Percentiles rank a stretch among this genome's conserved stretches.
Conservation (phyloP, 1,140 invertebrate genomes). For the Drosophila kikkawai region DNA sequence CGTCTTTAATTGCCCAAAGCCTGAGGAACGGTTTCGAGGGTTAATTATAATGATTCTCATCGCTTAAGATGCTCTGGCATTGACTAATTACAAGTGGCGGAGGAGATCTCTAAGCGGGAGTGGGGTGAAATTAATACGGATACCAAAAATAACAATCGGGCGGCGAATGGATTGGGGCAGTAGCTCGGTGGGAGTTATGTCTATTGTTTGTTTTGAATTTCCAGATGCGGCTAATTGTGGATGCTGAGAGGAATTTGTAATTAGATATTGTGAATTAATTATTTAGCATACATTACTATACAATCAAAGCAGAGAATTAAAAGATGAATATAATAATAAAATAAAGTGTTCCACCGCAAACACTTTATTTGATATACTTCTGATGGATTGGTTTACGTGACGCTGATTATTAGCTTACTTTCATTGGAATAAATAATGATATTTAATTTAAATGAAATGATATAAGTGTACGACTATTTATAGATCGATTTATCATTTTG, state of each 20-base stretch:
- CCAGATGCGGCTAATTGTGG: constrained; percentile 29
- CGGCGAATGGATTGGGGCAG: background rate
- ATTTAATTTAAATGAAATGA: background rate
- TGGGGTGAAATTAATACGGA: constrained; percentile 22
- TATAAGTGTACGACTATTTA: background rate
- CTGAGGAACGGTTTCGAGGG: constrained; percentile 61
- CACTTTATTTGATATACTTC: background rate
- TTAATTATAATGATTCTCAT: constrained; percentile 71
- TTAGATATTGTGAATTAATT: constrained; percentile 22
- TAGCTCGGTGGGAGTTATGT: constrained; percentile 10
- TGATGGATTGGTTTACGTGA: constrained; percentile 4
- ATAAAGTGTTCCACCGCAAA: background rate
- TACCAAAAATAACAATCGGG: constrained; percentile 15
- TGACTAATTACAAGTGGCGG: constrained; percentile 39
- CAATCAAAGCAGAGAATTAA: background rate
- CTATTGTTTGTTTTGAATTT: constrained; percentile 22
- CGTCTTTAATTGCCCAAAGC: constrained; percentile 38
- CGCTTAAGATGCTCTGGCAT: constrained; percentile 41
- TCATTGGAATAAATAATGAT: background rate
- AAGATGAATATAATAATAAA: too few species aligned
- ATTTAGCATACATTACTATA: background rate
- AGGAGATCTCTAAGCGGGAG: constrained; percentile 14
- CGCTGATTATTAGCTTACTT: background rate
- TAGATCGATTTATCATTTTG: constrained; percentile 8
- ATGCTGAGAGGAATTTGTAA: constrained; percentile 31